A percentile compares a stretch with the other conserved stretches of the same genome.
These are phyloP conservation scores for Platichthys flesus DNA, from an alignment of 2,113 vertebrate genomes.

Conservation along the genomic window DNA sequence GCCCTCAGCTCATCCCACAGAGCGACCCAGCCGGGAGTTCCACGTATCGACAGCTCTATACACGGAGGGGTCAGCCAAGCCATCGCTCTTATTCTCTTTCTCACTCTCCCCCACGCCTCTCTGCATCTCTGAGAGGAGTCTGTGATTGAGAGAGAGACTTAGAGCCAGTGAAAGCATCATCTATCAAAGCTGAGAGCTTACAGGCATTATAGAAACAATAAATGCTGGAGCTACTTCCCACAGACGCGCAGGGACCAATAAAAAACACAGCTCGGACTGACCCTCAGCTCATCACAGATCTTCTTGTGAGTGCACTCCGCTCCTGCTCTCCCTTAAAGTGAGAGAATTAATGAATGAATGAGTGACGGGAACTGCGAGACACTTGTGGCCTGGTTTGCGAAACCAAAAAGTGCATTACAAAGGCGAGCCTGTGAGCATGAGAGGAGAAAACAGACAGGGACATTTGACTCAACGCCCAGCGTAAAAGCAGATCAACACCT, in stretches of 20 bases:
- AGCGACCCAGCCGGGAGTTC: conserved; percentile 48
- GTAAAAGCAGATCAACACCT: conserved; percentile 42
- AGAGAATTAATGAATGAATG: conserved; percentile 21
- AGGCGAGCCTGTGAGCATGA: not conserved
- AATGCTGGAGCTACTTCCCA: conserved; percentile 49
- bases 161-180: conserved; percentile 65
- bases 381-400: conserved; percentile 13
- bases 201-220: conserved; percentile 58
- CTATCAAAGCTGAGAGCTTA: conserved; percentile 71
- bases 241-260: conserved; percentile 76
- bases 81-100: conserved; percentile 27
- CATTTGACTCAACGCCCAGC: conserved; percentile 24
- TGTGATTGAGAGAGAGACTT: conserved; percentile 62
- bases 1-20: conserved; percentile 30
- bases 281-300: conserved; percentile 17
- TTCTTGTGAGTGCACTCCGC: conserved; percentile 4
- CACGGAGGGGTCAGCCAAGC: conserved; percentile 46
- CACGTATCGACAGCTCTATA: conserved; percentile 14
- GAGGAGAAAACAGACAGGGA: not conserved
- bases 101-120: not conserved
- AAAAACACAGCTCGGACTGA: conserved; percentile 49
- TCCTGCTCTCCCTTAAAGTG: not conserved
- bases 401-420: conserved; percentile 25
- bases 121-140: conserved; percentile 35
- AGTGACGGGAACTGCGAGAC: conserved; percentile 16